Conservation (phyloP, 2,113 vertebrate genomes). For the Rousettus leschenaultii region DNA sequence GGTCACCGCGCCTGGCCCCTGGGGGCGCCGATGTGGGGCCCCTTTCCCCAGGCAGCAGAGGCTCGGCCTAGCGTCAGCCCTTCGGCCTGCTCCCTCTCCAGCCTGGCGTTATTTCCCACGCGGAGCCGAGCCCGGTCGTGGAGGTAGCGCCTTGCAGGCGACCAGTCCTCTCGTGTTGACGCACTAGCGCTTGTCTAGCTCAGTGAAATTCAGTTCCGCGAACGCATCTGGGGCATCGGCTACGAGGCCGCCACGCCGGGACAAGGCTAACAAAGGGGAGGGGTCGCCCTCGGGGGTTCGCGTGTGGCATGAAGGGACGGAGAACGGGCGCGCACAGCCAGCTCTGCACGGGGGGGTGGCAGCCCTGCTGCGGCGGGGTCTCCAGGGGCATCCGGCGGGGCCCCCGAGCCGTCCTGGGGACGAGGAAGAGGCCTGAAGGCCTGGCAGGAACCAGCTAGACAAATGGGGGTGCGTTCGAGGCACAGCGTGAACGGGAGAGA, state of each 20-base stretch:
- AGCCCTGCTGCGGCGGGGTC: rapidly evolving
- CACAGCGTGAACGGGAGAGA: neutral
- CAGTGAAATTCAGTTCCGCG: neutral
- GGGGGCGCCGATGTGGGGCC: neutral
- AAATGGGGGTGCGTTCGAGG: neutral
- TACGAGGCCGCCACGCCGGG: neutral
- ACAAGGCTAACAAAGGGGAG: neutral
- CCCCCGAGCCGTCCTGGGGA: neutral
- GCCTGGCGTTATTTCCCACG: too few species aligned
- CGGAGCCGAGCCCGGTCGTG: too few species aligned
- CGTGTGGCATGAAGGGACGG: rapidly evolving
- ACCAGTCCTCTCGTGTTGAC: neutral
- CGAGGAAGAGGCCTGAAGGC: neutral
- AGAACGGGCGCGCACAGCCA: rapidly evolving
- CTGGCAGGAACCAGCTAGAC: neutral
- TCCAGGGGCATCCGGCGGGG: neutral
- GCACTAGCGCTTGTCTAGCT: neutral
- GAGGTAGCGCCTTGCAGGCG: neutral
- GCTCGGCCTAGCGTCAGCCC: too few species aligned
- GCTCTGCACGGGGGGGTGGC: neutral
- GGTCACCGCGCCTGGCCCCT: neutral
- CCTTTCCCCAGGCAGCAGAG: neutral
- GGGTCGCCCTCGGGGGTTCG: neutral
- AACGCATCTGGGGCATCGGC: neutral
- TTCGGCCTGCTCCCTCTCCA: too few species aligned